Evolutionary conservation across 1,140 invertebrate genomes (phyloP).

Genomic region (Telenomus remus): DNA sequence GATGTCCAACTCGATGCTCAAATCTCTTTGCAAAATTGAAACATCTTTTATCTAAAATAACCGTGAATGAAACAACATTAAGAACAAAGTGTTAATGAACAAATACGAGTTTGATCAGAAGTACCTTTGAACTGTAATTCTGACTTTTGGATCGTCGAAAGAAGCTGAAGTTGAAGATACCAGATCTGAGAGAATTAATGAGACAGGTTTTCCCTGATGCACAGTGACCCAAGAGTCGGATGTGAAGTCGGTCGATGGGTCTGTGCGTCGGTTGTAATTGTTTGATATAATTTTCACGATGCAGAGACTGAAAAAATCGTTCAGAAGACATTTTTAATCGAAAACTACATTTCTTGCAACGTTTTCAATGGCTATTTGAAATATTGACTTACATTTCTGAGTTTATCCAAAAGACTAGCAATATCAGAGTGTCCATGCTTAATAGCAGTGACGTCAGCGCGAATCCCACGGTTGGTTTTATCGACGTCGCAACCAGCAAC

Average conservation of each 20-base stretch:
- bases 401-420: constrained; percentile 82
- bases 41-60: constrained; percentile 14
- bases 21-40: constrained; percentile 63
- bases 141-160: constrained; percentile 78
- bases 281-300: constrained; percentile 80
- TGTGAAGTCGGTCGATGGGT: constrained; percentile 81
- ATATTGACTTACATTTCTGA: constrained; percentile 80
- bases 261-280: constrained; percentile 82
- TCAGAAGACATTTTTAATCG: too few species aligned
- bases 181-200: constrained; percentile 83
- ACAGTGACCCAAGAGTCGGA: constrained; percentile 86
- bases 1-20: constrained; percentile 79
- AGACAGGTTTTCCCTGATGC: constrained; percentile 86
- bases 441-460: constrained; percentile 87
- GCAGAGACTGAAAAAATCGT: constrained; percentile 60
- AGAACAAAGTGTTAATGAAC: too few species aligned
- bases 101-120: too few species aligned
- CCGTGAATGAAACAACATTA: too few species aligned
- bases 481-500: constrained; percentile 83
- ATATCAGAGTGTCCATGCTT: constrained; percentile 87
- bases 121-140: constrained; percentile 69
- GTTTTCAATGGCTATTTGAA: too few species aligned
- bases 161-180: constrained; percentile 80
- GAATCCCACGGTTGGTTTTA: constrained; percentile 82
- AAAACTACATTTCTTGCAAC: too few species aligned